Conservation (phyloP, 2,888 invertebrate genomes). For the Eupithecia insigniata region DNA sequence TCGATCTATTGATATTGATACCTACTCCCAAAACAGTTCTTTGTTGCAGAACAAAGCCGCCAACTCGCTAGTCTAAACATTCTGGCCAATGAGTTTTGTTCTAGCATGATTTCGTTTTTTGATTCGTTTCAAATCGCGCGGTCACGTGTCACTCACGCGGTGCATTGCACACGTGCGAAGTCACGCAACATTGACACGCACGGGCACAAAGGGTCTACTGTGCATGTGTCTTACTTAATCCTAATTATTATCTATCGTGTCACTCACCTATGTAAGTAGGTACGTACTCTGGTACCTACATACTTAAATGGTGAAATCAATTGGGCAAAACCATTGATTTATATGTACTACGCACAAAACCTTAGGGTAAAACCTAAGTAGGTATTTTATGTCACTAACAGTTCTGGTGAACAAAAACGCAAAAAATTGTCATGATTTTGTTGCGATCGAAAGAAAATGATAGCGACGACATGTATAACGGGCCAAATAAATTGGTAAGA, state of each 20-base stretch:
- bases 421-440: too few relatives aligned
- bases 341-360: too few relatives aligned
- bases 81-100: too few relatives aligned
- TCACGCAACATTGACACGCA: background rate
- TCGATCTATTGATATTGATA: background rate
- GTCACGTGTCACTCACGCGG: constrained; percentile 7
- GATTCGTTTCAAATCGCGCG: background rate
- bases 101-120: background rate
- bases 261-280: background rate
- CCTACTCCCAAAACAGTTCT: constrained; percentile 6
- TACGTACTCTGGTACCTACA: background rate
- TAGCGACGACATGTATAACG: too few relatives aligned
- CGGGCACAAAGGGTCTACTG: background rate
- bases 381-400: too few relatives aligned
- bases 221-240: background rate
- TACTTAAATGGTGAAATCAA: background rate
- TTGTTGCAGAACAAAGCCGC: constrained; percentile 12
- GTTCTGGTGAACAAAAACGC: too few relatives aligned
- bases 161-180: background rate
- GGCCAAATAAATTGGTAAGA: too few relatives aligned
- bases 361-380: too few relatives aligned
- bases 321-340: background rate
- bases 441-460: too few relatives aligned
- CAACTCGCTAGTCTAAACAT: constrained; percentile 5
- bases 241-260: background rate